Evolutionary conservation across 2,113 vertebrate species (phyloP).

Genomic region (Hipposideros armiger): DNA sequence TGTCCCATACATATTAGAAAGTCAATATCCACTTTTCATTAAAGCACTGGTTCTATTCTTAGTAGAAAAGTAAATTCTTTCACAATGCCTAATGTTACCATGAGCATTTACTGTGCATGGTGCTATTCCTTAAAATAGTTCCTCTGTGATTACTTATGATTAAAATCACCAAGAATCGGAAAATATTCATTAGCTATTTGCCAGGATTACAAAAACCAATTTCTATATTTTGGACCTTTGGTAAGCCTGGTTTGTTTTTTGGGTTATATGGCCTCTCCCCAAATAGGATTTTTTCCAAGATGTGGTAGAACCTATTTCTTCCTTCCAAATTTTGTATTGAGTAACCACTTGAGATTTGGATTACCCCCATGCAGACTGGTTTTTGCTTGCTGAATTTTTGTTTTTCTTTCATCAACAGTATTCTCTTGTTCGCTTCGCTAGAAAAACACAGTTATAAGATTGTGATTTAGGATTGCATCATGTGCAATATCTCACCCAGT

Average conservation of each 20-base stretch:
- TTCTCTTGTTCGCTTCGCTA: neutral
- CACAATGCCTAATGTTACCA: neutral
- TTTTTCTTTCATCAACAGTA: neutral
- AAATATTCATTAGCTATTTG: slow-evolving; percentile 6
- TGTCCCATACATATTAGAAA: neutral
- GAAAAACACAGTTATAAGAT: neutral
- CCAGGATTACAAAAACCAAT: slow-evolving; percentile 22
- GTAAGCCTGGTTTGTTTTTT: neutral
- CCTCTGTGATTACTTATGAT: neutral
- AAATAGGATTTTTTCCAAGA: neutral
- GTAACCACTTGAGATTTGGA: slow-evolving; percentile 13
- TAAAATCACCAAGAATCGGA: slow-evolving; percentile 52
- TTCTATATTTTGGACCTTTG: neutral
- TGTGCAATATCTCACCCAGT: neutral
- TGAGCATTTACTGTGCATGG: neutral
- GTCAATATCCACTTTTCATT: neutral
- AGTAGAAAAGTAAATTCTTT: slow-evolving; percentile 7
- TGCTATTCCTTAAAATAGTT: neutral
- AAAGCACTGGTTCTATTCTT: neutral
- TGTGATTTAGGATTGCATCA: neutral
- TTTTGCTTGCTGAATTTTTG: neutral
- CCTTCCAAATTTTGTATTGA: slow-evolving; percentile 30
- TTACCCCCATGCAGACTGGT: neutral
- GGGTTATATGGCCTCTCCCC: neutral
- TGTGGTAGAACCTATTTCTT: neutral